A percentile compares a stretch with the other conserved stretches of the same genome.
Evolutionary conservation across 2,888 invertebrate genomes (phyloP).

Genomic region (Lasioglossum malachurum): DNA sequence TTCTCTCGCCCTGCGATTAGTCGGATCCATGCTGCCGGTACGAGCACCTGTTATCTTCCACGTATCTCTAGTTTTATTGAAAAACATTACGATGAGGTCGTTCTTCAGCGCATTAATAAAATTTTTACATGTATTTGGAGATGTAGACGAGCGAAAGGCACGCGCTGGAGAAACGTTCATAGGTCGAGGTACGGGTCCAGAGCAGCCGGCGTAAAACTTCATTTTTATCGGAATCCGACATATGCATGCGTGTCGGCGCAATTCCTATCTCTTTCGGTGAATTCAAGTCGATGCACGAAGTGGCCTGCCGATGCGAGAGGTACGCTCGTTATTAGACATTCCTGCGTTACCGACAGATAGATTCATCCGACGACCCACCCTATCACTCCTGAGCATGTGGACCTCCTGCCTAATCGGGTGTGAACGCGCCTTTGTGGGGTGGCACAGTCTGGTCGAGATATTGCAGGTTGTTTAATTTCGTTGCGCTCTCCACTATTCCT

Average conservation of each 20-base stretch:
- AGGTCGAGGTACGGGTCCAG: neutral
- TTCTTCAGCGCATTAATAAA: neutral
- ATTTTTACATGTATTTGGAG: neutral
- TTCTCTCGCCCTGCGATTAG: slow-evolving; percentile 70
- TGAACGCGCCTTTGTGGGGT: slow-evolving; percentile 82
- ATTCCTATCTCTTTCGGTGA: slow-evolving; percentile 36
- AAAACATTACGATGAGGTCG: no score
- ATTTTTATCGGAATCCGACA: slow-evolving; percentile 12
- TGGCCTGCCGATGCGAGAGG: slow-evolving; percentile 51
- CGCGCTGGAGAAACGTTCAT: neutral
- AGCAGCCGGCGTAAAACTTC: neutral
- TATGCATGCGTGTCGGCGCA: neutral
- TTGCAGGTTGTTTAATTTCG: slow-evolving; percentile 83
- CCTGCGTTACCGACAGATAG: slow-evolving; percentile 73
- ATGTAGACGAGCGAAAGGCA: no score
- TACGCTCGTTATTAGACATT: slow-evolving; percentile 81
- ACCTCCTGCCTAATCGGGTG: slow-evolving; percentile 81
- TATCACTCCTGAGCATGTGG: slow-evolving; percentile 64
- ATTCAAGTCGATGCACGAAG: slow-evolving; percentile 52
- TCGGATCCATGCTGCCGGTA: neutral
- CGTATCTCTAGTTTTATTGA: neutral
- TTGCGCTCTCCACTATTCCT: slow-evolving; percentile 73
- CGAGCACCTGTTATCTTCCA: neutral
- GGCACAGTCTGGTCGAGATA: slow-evolving; percentile 76
- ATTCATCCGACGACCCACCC: slow-evolving; percentile 54